These are phyloP conservation scores for Mesoclemmys tuberculata DNA, from an alignment of 2,113 vertebrate genomes.

Conservation along the genomic window DNA sequence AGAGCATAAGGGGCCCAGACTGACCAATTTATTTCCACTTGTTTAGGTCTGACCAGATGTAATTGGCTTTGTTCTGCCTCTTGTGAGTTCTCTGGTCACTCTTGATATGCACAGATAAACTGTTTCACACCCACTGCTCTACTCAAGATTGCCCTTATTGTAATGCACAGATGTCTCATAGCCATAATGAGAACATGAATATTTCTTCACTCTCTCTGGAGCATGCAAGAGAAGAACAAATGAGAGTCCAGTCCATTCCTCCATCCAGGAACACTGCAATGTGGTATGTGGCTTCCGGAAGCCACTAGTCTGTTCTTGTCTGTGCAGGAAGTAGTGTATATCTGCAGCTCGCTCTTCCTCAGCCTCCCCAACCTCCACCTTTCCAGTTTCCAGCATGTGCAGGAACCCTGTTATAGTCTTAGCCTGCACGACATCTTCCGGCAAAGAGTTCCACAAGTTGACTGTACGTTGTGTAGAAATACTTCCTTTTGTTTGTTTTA, in stretches of 20 bases:
- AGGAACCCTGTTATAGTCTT: too few relatives aligned
- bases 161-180: not conserved
- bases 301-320: not conserved
- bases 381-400: not conserved
- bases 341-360: not conserved
- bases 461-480: too few relatives aligned
- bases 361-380: not conserved
- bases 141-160: not conserved
- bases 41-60: not conserved
- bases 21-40: not conserved
- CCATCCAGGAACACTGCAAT: not conserved
- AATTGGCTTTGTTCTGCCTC: not conserved
- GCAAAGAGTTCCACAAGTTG: too few relatives aligned
- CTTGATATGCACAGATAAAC: not conserved
- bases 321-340: not conserved
- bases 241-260: not conserved
- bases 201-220: not conserved
- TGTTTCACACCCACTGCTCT: not conserved
- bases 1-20: not conserved
- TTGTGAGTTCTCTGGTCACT: not conserved
- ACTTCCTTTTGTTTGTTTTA: too few relatives aligned
- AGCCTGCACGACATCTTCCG: too few relatives aligned
- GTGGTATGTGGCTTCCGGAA: not conserved
- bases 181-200: not conserved
- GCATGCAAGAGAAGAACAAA: not conserved